Base-by-base conservation (phyloP, 2,888 invertebrate species). In the Caenorhabditis japonica region DNA sequence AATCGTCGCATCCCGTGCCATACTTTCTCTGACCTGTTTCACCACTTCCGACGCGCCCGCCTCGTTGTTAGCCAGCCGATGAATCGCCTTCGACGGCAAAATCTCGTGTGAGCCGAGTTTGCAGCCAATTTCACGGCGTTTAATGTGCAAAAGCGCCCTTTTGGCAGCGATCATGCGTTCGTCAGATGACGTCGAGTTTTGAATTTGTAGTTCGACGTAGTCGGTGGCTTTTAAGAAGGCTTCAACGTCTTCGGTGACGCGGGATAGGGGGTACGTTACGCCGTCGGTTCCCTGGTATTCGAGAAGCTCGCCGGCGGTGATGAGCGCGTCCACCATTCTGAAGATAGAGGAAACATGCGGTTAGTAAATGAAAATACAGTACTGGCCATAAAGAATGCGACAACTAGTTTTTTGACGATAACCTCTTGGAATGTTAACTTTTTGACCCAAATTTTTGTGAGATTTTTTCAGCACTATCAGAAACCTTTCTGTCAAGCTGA, bases 161-260 rank as follows among this genome's bases (percentile, higher is more conserved):
- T 61, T 30, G 2, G 72, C 72, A 12, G 39, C 34, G 8, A 49
- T n/a, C 53, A 72, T 51, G 47, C 15, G 27, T 1, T 33, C 53
- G 17, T 59, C 56, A 3, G 47, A 21, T 1, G 55, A 59, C 0
- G 38, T 17, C 13, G 53, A 59, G 12, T 60, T 64, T 19, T 46
- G 46, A 27, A 72, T 72, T 58, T 70, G 38, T 17, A 49, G 39
- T 34, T 72, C 55, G 8, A 82, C 47, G 30, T 51, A 61, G 44
- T 82, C 82, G 27, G 75, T 68, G 0, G 77, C 70, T 23, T 58
- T 56, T 30, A 79, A 38, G 58, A 69, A 82, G 1, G 80, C 80
- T 5, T 71, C 79, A 12, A 72, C 43, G 56, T 82, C 71, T 23
- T 75, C 58, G 2, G 44, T 58, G 21, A 77, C 75, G 13, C 51